Evolutionary conservation across 2,888 invertebrate genomes (phyloP), one percentile per base, ranked within the genome.

Genomic region (Pseudoips prasinana): DNA sequence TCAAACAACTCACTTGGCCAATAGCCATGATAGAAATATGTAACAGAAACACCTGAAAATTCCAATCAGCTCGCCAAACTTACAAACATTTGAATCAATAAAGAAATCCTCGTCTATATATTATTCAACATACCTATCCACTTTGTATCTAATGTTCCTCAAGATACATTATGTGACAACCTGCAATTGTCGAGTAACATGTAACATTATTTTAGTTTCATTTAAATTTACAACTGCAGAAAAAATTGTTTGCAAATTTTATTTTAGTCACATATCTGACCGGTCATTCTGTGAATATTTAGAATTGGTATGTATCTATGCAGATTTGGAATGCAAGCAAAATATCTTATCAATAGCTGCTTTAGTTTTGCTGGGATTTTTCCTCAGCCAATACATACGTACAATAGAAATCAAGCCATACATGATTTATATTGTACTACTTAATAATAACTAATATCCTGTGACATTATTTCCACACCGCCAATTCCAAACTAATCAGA

Each of bases 261-360:
- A 14, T 40, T 54, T 38, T 26, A 31, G 41, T n/a, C 33, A 33
- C 34, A 39, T 56, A 29, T 41, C 47, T 57, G 39, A 55, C 46
- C 46, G 46, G 56, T 55, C 54, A 46, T 41, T 52, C 46, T 39
- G 34, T 27, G 14, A 43, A 52, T 48, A 52, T 43, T 39, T 18
- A 28, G 32, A 48, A 35, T 33, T 48, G 50, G 30, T 20, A 19
- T 33, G 22, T 25, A 46, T 47, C 11, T 51, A 25, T 38, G 24
- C 29, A 35, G 22, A 14, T 23, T 25, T 23, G 26, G 25, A 1
- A 20, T 26, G 9, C 25, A n/a, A 8, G 0, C 11, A 4, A 22
- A 2, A 1, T 17, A 23, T n/a, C 5, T 14, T 14, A 14, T 14
- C 3, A 14, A 14, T 5, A 14, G 14, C 14, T 14, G 14, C n/a